These are phyloP conservation scores for Premnoplex brunnescens DNA, from an alignment of 2,797 vertebrate genomes.

Conservation along the genomic window DNA sequence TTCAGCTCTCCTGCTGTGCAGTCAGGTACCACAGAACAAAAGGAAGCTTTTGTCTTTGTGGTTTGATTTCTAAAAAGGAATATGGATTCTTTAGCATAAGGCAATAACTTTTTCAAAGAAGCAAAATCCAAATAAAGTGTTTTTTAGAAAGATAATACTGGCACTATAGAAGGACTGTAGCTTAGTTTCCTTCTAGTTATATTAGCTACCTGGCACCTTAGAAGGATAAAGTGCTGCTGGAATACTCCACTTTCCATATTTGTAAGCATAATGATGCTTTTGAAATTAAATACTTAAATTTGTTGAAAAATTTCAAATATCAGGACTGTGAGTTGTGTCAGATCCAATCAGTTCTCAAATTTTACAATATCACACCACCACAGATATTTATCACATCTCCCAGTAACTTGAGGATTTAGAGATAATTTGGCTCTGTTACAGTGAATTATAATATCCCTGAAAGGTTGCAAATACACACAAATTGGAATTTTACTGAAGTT, in stretches of 20 bases:
- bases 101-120: conserved; percentile 4
- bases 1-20: conserved; percentile 27
- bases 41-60: conserved; percentile 34
- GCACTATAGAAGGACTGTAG: background rate
- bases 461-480: background rate
- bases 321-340: background rate
- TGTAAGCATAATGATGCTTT: background rate
- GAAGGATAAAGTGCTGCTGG: background rate
- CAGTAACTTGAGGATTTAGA: background rate
- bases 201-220: background rate
- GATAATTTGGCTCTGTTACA: background rate
- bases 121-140: background rate
- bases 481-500: background rate
- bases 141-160: background rate
- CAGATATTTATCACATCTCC: background rate
- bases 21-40: conserved; percentile 16
- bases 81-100: background rate
- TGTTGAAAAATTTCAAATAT: background rate
- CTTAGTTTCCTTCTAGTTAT: background rate
- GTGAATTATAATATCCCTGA: background rate
- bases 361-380: background rate
- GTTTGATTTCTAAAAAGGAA: background rate
- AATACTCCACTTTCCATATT: background rate
- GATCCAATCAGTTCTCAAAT: background rate
- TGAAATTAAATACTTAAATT: background rate